Evolutionary conservation across 2,888 invertebrate genomes (phyloP), one percentile per base, ranked within the genome.

Genomic region (Trissolcus brochymenae): DNA sequence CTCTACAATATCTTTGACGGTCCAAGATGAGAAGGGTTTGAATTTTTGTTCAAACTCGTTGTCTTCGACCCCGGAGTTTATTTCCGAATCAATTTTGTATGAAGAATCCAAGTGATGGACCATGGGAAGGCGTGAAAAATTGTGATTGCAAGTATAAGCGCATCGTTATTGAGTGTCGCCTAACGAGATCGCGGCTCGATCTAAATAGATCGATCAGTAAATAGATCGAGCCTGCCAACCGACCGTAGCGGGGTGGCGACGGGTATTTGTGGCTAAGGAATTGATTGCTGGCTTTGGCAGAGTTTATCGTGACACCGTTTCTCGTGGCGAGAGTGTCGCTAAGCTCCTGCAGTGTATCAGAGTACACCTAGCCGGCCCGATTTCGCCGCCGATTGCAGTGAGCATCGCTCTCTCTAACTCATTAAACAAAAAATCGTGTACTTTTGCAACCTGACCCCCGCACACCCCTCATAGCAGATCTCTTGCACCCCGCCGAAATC

Each of bases 151-250:
- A 46, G 46, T 16, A 46, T 16, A 46, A 46, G 46, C 43, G 46
- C 43, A 66, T 67, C 66, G 25, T 67, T 76, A 66, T 79, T 75
- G 71, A 74, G 78, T 75, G 77, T 78, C 70, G 72, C 81, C 80
- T 83, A 83, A 84, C 81, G 83, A 83, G 83, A 87, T 87, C 86
- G 85, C 82, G 86, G 84, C 83, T 84, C 85, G 86, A 85, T 87
- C 87, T 82, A 89, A 89, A 88, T 89, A 88, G 88, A 89, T 88
- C 85, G 86, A 88, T 87, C 87, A 87, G 87, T 85, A 88, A 88
- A 88, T 88, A 88, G 88, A 88, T 84, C 85, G 83, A 86, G 87
- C 84, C 80, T 84, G 81, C 80, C 81, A 79, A 78, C 67, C 75
- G 67, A 74, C 79, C 73, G 73, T 62, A 67, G 77, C 78, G 74